Conservation (phyloP, 2,113 vertebrate genomes). For the Tenebrosternarchus preto region DNA sequence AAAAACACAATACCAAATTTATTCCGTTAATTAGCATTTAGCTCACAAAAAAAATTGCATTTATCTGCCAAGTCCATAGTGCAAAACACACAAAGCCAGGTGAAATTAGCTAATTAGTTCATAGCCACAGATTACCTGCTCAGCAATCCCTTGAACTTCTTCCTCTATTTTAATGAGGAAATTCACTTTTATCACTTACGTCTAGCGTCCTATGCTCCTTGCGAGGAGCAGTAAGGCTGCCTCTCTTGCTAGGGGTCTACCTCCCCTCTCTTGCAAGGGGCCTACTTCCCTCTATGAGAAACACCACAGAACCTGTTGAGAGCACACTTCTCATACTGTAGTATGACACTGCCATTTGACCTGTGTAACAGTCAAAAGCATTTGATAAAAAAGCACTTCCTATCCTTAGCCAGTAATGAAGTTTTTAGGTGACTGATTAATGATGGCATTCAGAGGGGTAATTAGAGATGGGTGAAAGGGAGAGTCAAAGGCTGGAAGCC, state of each 20-base stretch:
- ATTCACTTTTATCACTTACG: conserved; percentile 60
- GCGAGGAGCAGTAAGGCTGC: conserved; percentile 63
- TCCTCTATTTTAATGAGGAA: conserved; percentile 63
- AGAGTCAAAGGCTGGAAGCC: conserved; percentile 40
- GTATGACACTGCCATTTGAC: conserved; percentile 10
- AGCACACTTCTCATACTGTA: conserved; percentile 6
- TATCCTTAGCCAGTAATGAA: conserved; percentile 33
- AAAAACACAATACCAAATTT: neutral
- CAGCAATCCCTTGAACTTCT: conserved; percentile 30
- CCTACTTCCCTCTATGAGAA: conserved; percentile 31
- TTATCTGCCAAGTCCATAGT: neutral
- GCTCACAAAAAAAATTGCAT: neutral
- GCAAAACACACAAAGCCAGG: conserved; percentile 22
- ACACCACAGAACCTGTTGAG: conserved; percentile 33
- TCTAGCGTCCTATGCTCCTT: conserved; percentile 55
- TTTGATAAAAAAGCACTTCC: conserved; percentile 45
- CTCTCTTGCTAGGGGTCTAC: conserved; percentile 52
- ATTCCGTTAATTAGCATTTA: conserved; percentile 5
- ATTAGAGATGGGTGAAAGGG: conserved; percentile 41
- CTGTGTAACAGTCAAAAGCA: conserved; percentile 25
- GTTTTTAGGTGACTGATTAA: conserved; percentile 43
- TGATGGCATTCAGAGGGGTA: conserved; percentile 45
- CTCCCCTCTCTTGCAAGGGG: conserved; percentile 52
- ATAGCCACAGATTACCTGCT: conserved; percentile 36
- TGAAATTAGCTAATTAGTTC: conserved; percentile 43